Base-by-base conservation (phyloP, 2,888 invertebrate genomes). In the Acleris cristana region DNA sequence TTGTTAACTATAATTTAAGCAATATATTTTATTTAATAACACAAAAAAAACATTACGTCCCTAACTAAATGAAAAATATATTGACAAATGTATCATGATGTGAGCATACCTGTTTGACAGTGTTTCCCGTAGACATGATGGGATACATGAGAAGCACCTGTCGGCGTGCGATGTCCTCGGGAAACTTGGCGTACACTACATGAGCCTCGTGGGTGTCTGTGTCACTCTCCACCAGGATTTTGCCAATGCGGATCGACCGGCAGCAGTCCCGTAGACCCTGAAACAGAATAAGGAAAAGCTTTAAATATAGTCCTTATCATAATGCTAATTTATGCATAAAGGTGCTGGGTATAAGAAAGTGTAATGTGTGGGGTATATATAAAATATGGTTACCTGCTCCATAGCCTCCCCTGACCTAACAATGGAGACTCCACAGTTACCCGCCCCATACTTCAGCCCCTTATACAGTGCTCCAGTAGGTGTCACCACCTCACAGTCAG, bases 381-480 rank as follows among this genome's bases (percentile, higher is more conserved):
- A 40, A 40, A 14, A 14, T 40, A 40, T 40, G 26, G 19, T 34
- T 49, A 95, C 95, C 91, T 96, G 96, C 85, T 99, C 98, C 98
- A 99, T 99, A n/a, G 98, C 98, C 83, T 99, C 98, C 45, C 97
- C 97, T 34, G 97, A 97, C 65, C 97, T 94, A 54, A 99, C 98
- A 80, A 99, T 98, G 69, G 99, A 98, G 8, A 99, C 99, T 3
- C 99, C 99, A 87, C 99, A 99, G 88, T 99, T 99, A 23, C 99
- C 99, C 44, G 98, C 98, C 64, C 98, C 96, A 92, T 99, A 99
- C 79, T 97, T 97, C 0, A 99, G 93, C 0, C 99, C 99, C 79
- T 98, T 95, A 82, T 99, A 99, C 49, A 95, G 92, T 12, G 96
- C 96, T 60, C 97, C 97, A 0, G 99, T 99, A 0, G 99, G 99